Evolutionary conservation across 2,888 invertebrate genomes (phyloP).

Genomic region (Caenorhabditis afra): DNA sequence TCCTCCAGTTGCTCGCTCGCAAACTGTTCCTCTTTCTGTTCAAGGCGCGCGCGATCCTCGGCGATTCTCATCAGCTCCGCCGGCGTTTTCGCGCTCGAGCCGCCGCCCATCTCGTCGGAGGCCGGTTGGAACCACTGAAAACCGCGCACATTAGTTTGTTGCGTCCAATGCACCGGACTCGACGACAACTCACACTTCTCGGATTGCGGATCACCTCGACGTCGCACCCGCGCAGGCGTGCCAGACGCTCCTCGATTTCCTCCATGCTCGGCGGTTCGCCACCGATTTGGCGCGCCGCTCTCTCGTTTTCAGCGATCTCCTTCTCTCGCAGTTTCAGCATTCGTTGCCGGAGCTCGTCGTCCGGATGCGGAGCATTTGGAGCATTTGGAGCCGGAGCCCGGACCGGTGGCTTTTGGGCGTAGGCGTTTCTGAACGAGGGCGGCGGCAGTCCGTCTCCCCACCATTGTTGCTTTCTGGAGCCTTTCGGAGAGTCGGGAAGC

Average conservation of each 20-base stretch:
- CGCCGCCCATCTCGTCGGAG: constrained; percentile 1
- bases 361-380: constrained; percentile 12
- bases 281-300: no score
- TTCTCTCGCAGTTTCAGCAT: constrained; percentile 37
- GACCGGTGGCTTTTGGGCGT: constrained; percentile 16
- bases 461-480: constrained; percentile 41
- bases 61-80: constrained; percentile 63
- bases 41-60: constrained; percentile 52
- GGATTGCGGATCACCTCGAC: constrained; percentile 78
- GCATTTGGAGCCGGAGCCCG: constrained; percentile 40
- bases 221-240: constrained; percentile 73
- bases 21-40: constrained; percentile 52
- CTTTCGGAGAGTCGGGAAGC: constrained; percentile 10
- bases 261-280: constrained; percentile 48
- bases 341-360: constrained; percentile 42
- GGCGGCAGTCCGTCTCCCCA: constrained; percentile 76
- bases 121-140: constrained; percentile 61
- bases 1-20: constrained; percentile 46
- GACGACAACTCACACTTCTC: constrained; percentile 53
- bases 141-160: not conserved
- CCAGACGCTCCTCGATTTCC: constrained; percentile 75
- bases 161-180: not conserved
- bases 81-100: constrained; percentile 42
- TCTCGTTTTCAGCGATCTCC: no score
- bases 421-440: constrained; percentile 64